phyloP scores from a whole-genome alignment of 2,113 vertebrate species.

The Callionymus lyra region DNA sequence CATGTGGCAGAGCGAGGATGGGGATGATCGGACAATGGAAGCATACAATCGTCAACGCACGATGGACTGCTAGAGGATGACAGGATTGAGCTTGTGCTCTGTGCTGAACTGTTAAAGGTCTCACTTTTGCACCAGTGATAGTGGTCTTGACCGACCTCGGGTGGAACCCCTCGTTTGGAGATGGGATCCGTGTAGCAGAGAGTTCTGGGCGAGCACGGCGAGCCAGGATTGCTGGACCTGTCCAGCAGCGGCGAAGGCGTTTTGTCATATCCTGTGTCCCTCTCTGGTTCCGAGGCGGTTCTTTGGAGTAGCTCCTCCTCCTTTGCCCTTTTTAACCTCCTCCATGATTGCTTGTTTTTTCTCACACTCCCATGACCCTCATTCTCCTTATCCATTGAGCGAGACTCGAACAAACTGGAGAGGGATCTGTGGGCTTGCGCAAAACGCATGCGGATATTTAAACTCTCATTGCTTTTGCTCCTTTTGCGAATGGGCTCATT shows the following conservation, averaged over 20 bases:
- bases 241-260: conserved; percentile 14
- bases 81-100: conserved; percentile 52
- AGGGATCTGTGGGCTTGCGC: conserved; percentile 78
- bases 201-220: conserved; percentile 21
- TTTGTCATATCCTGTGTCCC: neutral
- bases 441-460: conserved; percentile 68
- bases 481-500: conserved; percentile 53
- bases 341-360: conserved; percentile 63
- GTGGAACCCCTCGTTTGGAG: conserved; percentile 24
- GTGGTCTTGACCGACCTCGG: conserved; percentile 26
- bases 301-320: conserved; percentile 55
- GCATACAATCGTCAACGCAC: conserved; percentile 26
- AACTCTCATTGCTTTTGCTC: conserved; percentile 64
- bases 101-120: conserved; percentile 7
- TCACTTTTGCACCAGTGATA: conserved; percentile 36
- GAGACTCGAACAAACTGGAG: conserved; percentile 76
- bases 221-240: conserved; percentile 13
- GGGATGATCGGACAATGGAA: conserved; percentile 32
- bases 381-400: conserved; percentile 64
- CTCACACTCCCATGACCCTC: conserved; percentile 44
- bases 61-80: conserved; percentile 37
- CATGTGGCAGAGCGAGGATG: conserved; percentile 33
- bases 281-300: conserved; percentile 34
- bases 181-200: conserved; percentile 41
- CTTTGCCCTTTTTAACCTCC: conserved; percentile 59